Evolutionary conservation across 1,140 invertebrate species (phyloP).

Genomic region (Bursaphelenchus mucronatus): DNA sequence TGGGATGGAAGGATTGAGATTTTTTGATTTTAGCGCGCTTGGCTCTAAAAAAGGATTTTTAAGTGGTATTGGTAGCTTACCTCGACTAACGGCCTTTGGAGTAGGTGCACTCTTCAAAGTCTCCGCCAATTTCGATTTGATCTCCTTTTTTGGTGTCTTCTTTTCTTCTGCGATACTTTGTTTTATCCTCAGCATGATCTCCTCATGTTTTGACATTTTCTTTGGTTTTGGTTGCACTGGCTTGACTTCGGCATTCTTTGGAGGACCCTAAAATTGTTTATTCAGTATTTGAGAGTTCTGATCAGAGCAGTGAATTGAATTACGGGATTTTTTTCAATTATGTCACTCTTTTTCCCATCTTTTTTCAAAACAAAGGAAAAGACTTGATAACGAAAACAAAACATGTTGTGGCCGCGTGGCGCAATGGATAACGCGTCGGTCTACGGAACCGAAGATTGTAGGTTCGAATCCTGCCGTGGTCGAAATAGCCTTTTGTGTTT

Average conservation of each 20-base stretch:
- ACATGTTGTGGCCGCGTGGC: constrained; percentile 31
- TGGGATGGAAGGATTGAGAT: not conserved
- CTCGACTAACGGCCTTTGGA: constrained; percentile 13
- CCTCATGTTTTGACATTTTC: constrained; percentile 9
- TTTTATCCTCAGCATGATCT: constrained; percentile 3
- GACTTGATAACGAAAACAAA: no score
- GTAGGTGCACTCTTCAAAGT: constrained; percentile 12
- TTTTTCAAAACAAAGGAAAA: no score
- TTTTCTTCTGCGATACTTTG: constrained; percentile 11
- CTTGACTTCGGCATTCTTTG: constrained; percentile 11
- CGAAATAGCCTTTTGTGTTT: constrained; percentile 8
- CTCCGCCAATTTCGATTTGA: constrained; percentile 20
- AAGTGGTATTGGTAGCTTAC: not conserved
- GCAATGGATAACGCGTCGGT: constrained; percentile 53
- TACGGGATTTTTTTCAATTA: no score
- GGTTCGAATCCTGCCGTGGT: constrained; percentile 52
- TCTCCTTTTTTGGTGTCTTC: constrained; percentile 2
- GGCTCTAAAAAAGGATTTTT: constrained; percentile 12
- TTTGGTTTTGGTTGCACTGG: not conserved
- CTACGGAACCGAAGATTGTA: constrained; percentile 52
- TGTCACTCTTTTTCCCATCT: no score
- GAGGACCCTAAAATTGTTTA: not conserved
- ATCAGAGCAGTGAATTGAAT: no score
- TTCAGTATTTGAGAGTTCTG: not conserved
- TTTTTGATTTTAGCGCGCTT: constrained; percentile 6